These are phyloP conservation scores for Daubentonia madagascariensis DNA, from an alignment of 2,113 vertebrate species.

Conservation along the genomic window DNA sequence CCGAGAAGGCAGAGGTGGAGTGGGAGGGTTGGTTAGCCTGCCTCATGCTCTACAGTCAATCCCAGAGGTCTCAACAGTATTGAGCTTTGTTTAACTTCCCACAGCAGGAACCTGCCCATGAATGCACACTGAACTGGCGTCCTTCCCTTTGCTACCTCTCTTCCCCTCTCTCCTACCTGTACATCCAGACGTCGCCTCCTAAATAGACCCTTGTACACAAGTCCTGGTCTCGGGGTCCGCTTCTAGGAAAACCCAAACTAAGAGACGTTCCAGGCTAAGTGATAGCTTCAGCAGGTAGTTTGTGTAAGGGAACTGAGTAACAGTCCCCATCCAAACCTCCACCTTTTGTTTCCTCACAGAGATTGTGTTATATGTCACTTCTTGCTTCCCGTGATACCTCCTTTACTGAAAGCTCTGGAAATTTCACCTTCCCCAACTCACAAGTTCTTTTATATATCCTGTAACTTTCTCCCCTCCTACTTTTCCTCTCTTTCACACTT, in stretches of 20 bases:
- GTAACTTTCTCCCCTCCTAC: no score
- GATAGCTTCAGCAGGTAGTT: background rate
- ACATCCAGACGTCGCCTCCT: background rate
- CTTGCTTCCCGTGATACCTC: background rate
- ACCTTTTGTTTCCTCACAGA: background rate
- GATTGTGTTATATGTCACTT: background rate
- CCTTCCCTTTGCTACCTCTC: background rate
- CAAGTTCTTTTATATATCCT: background rate
- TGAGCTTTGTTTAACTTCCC: background rate
- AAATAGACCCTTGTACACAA: background rate
- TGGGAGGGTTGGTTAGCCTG: rapidly evolving
- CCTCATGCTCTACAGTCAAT: background rate
- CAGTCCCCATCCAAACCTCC: rapidly evolving
- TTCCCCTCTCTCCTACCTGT: background rate
- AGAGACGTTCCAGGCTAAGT: background rate
- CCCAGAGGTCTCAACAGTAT: background rate
- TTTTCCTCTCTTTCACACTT: background rate
- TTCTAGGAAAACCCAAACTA: background rate
- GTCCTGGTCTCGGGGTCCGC: background rate
- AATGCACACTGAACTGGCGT: background rate
- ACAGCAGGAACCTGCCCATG: no score
- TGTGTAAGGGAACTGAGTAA: background rate
- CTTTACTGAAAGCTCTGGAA: background rate
- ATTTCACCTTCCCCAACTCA: background rate
- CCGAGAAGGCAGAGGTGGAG: background rate